Evolutionary conservation across 2,113 vertebrate genomes (phyloP).

Genomic region (Fukomys damarensis): DNA sequence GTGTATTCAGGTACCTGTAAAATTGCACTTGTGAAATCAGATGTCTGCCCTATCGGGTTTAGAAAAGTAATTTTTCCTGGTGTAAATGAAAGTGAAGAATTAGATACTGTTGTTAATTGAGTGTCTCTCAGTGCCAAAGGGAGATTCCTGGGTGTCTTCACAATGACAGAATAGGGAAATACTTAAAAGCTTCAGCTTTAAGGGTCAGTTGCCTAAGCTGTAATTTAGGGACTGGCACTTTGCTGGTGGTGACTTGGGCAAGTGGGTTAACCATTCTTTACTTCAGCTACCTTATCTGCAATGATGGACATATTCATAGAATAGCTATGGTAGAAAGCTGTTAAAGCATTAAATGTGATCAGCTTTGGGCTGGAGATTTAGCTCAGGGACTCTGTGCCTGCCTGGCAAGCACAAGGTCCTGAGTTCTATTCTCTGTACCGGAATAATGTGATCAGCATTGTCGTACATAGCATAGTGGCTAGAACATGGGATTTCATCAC

Average conservation of each 20-base stretch:
- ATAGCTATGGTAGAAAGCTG: neutral
- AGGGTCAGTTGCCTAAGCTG: neutral
- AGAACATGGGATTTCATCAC: neutral
- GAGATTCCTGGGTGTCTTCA: neutral
- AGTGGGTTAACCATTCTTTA: slow-evolving; percentile 5
- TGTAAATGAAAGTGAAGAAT: slow-evolving; percentile 49
- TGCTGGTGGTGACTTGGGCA: neutral
- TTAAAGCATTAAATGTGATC: slow-evolving; percentile 18
- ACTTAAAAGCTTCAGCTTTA: neutral
- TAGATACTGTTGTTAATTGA: slow-evolving; percentile 18
- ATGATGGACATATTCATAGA: neutral
- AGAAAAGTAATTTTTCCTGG: slow-evolving; percentile 6
- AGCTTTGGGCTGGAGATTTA: neutral
- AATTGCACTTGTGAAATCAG: slow-evolving; percentile 12
- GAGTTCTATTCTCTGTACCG: no score
- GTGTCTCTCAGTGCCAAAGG: neutral
- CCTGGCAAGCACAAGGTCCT: no score
- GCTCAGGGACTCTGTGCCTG: no score
- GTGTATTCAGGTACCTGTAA: neutral
- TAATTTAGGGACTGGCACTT: neutral
- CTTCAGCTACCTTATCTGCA: neutral
- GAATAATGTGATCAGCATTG: neutral
- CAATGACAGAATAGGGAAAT: neutral
- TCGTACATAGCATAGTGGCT: neutral
- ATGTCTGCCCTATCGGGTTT: neutral